Conservation (phyloP, 2,797 vertebrate genomes). For the Gymnothorax javanicus region DNA sequence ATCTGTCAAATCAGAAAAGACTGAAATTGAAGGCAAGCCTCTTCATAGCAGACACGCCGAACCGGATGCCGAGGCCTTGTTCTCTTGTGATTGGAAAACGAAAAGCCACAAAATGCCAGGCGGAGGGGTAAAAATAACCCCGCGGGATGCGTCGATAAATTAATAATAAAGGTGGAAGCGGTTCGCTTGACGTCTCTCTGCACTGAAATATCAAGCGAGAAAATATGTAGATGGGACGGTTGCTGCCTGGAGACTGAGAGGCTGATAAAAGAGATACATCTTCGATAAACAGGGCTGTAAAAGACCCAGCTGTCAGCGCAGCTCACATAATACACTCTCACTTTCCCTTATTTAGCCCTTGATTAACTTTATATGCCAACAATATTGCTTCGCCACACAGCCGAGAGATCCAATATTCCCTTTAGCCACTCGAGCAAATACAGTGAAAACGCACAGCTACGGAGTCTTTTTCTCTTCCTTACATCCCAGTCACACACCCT, state of each 20-base stretch:
- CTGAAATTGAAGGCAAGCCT: not conserved
- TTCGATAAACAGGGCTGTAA: not conserved
- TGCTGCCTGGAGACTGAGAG: not conserved
- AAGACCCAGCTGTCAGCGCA: not conserved
- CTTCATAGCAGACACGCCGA: too few species aligned
- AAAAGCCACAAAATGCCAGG: not conserved
- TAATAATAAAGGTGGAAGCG: not conserved
- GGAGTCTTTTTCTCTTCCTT: too few species aligned
- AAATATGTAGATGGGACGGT: not conserved
- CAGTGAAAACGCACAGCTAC: not conserved
- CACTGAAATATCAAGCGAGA: not conserved
- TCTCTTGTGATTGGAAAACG: not conserved
- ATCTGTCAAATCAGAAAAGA: too few species aligned
- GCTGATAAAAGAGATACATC: not conserved
- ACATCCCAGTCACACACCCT: not conserved
- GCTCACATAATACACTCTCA: not conserved
- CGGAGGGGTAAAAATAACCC: slow-evolving; percentile 17
- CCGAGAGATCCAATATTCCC: not conserved
- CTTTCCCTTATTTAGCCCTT: not conserved
- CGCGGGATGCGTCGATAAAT: slow-evolving; percentile 5
- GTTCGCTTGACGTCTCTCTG: not conserved
- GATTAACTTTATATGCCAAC: not conserved
- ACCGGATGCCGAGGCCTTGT: not conserved
- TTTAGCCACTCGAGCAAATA: not conserved
- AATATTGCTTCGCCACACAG: not conserved